Percentiles rank a stretch among this genome's conserved stretches.
Evolutionary conservation across 2,888 invertebrate genomes (phyloP).

Genomic region (Mactromeris polynyma): DNA sequence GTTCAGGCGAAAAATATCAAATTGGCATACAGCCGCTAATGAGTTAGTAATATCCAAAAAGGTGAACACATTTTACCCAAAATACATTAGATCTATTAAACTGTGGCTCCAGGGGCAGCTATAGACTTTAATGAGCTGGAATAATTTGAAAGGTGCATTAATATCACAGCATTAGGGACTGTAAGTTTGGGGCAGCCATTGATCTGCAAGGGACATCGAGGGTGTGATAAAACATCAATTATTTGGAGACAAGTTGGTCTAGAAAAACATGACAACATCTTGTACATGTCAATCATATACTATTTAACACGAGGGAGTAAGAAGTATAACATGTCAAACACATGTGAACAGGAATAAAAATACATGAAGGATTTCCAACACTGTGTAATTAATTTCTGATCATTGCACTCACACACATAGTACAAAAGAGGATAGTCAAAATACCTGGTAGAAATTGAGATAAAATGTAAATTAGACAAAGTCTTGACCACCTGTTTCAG

Average conservation of each 20-base stretch:
- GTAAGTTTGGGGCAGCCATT: background rate
- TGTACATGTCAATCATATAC: slow-evolving; percentile 11
- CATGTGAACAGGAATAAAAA: background rate
- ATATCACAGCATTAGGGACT: background rate
- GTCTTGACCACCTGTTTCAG: background rate
- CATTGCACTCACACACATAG: background rate
- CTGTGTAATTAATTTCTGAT: background rate
- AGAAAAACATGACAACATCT: slow-evolving; percentile 17
- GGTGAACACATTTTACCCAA: no score
- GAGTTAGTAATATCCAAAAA: background rate
- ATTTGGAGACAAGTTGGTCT: slow-evolving; percentile 8
- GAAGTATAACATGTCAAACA: slow-evolving; percentile 14
- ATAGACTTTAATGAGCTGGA: background rate
- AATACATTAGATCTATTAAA: background rate
- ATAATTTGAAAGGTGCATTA: background rate
- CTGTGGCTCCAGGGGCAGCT: background rate
- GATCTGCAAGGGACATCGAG: background rate
- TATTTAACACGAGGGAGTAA: background rate
- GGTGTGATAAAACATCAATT: slow-evolving; percentile 9
- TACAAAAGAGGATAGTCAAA: background rate
- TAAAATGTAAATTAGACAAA: background rate
- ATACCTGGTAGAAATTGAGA: background rate
- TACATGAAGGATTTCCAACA: background rate
- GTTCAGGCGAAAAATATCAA: slow-evolving; percentile 2
- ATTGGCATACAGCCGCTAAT: background rate